Base-by-base conservation (phyloP, 2,113 vertebrate genomes). In the Laticauda laticaudata region DNA sequence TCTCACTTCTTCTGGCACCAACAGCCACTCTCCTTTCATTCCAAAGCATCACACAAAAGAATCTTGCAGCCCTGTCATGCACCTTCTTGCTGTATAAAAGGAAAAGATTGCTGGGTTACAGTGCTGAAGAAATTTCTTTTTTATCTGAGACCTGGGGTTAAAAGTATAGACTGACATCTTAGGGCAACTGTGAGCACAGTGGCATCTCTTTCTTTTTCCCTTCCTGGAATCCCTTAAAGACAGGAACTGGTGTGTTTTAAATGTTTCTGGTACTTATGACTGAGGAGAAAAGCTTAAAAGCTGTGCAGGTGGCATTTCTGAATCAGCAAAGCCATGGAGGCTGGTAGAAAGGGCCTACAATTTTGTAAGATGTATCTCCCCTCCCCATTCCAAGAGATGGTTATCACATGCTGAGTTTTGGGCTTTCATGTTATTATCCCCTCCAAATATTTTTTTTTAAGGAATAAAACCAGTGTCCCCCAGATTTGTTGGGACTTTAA, bases 141-240 rank as follows among this genome's bases (percentile, higher is more conserved):
- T 29, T 56, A 48, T 34, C n/a, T 29, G 15, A 14, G 43, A 91
- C 93, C 90, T 55, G 89, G 90, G 88, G 90, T 88, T 94, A 88
- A 39, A 61, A 11, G n/a, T 20, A 34, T 51, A 75, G 1, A 24
- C 8, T 48, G 88, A 45, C 26, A n/a, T 75, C 8, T 34, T 88
- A 34, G 14, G 24, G 24, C 45, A 87, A 51, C 34, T 81, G 34
- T 9, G 34, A 39, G 18, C 7, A 9, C 69, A 9, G 5, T 21
- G 34, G 34, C 15, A 81, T 21, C 69, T 39, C 69, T 81, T 81
- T 81, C 69, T 39, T 81, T 21, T 81, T 43, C 69, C 69, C 69
- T 81, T 81, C 69, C 69, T 39, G 34, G 69, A 81, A 81, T 39
- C 34, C 69, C 69, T 81, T 4, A 39, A 39, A 2, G 6, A 81